Base-by-base conservation (phyloP, 2,797 vertebrate species). In the Tarsius wallacei region DNA sequence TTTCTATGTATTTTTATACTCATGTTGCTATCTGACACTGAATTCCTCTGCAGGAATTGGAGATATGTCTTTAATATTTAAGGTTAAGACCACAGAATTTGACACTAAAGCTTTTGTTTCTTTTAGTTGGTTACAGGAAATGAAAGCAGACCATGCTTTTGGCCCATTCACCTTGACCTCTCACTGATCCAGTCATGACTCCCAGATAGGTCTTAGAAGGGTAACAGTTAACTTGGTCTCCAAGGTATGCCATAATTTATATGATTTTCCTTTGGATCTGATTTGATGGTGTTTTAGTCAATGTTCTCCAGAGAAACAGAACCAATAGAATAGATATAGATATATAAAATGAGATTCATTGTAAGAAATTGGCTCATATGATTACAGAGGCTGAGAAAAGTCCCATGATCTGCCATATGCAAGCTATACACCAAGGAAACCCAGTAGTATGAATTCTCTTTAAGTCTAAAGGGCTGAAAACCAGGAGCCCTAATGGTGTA, bases 1-100 rank as follows among this genome's bases (percentile, higher is more conserved):
- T 68, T 53, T 94, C 15, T 82, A 17, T 90, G 71, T 78, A 55
- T 95, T 84, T 81, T 87, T 53, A 80, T 47, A 64, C 17, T 22
- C 8, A 51, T 36, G 19, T 17, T 16, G 11, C 19, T 91, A 17
- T 71, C 17, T 28, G 12, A 66, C 12, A 63, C 1, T 49, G 49
- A 91, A 57, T 26, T 71, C 33, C 71, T 80, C 53, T 53, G 9
- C 6, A 81, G 53, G 17, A 83, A 74, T 77, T 53, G 94, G 26
- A 87, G 22, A 17, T 47, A 83, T 12, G 47, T 7, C 26, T 71
- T 76, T 59, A 55, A 11, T 55, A 68, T 53, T 74, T 77, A 91
- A 76, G 31, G 33, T 87, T 83, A 83, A 93, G 73, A 82, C 7
- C 14, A 51, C 12, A 91, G 68, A n/a, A 81, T 51, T 88, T 87